A percentile compares a stretch with the other conserved stretches of the same genome.
phyloP scores from a whole-genome alignment of 2,797 vertebrate genomes.

The Acrocephalus scirpaceus region DNA sequence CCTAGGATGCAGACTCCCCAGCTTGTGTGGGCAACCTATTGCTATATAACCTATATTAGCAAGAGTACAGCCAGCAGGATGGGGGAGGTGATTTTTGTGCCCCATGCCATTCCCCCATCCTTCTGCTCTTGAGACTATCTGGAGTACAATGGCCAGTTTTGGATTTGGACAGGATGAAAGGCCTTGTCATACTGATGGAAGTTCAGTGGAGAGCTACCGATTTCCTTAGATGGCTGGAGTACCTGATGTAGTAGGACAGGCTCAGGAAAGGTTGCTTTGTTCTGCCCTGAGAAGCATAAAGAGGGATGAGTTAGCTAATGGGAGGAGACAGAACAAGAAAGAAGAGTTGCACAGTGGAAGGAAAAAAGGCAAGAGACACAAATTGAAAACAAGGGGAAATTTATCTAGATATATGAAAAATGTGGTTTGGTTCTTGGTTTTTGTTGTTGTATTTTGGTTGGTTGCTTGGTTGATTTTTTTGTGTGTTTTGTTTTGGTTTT shows the following conservation, averaged over 20 bases:
- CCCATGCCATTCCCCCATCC: accelerated
- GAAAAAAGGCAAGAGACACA: not conserved
- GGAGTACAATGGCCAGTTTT: not conserved
- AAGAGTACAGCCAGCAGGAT: not conserved
- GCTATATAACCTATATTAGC: not conserved
- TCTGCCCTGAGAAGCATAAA: not conserved
- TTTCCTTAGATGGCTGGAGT: not conserved
- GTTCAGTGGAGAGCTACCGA: not conserved
- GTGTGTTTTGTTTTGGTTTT: too few species aligned
- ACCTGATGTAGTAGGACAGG: accelerated
- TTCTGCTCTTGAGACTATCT: not conserved
- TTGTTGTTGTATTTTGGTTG: not conserved
- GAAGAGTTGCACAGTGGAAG: not conserved
- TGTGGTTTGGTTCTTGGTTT: not conserved
- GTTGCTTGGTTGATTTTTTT: not conserved
- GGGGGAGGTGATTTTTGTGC: not conserved
- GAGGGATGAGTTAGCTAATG: not conserved
- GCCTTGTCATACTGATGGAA: accelerated
- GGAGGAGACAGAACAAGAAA: not conserved
- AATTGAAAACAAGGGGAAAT: not conserved
- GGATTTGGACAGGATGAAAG: not conserved
- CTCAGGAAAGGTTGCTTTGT: not conserved
- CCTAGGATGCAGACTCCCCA: not conserved
- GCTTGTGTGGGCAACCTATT: not conserved
- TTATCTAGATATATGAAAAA: not conserved